Conservation (phyloP, 2,113 vertebrate genomes). For the Guaruba guarouba region DNA sequence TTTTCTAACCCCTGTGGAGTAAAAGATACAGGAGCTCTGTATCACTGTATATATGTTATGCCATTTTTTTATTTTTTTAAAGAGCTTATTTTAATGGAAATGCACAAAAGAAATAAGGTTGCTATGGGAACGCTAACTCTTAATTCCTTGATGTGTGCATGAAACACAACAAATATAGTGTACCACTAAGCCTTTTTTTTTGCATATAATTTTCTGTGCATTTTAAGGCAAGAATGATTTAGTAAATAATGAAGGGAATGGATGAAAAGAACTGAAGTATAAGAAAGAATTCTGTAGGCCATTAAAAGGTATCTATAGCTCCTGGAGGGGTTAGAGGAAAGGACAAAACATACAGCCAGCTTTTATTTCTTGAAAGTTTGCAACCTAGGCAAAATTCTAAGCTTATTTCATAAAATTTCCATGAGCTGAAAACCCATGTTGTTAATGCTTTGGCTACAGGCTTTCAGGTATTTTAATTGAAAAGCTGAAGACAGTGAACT, state of each 20-base stretch:
- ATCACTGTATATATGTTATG: not conserved
- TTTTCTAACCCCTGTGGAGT: not conserved
- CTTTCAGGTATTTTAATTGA: not conserved
- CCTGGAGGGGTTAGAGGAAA: not conserved
- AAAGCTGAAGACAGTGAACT: not conserved
- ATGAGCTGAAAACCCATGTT: not conserved
- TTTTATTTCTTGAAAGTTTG: not conserved
- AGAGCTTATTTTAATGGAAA: constrained; percentile 37
- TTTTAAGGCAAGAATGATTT: not conserved
- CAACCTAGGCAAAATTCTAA: not conserved
- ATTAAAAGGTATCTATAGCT: not conserved
- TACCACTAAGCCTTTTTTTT: not conserved
- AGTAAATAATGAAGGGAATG: not conserved
- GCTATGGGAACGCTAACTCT: constrained; percentile 59
- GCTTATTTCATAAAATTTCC: not conserved
- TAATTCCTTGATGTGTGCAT: constrained; percentile 20
- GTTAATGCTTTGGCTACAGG: not conserved
- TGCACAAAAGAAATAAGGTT: constrained; percentile 40
- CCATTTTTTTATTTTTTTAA: not conserved
- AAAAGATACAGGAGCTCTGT: not conserved
- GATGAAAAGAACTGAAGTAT: not conserved
- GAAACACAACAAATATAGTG: constrained; percentile 30
- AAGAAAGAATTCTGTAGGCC: not conserved
- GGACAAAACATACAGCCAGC: not conserved
- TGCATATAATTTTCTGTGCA: not conserved